Evolutionary conservation across 2,888 invertebrate genomes (phyloP).

Genomic region (Meganola albula): DNA sequence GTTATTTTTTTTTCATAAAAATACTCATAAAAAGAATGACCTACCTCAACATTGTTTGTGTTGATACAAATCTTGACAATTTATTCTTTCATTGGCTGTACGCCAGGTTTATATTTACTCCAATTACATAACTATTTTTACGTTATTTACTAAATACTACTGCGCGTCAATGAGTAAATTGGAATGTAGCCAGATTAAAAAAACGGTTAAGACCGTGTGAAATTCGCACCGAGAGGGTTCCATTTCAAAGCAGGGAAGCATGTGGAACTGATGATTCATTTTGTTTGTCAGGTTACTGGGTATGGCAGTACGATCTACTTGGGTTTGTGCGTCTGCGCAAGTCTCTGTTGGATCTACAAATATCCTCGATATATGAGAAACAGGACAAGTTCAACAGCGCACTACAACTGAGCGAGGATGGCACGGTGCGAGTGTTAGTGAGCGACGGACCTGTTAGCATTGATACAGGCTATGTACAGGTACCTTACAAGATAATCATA

Average conservation of each 20-base stretch:
- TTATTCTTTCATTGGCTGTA: neutral
- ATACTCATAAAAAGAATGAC: too few relatives aligned
- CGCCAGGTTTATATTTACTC: neutral
- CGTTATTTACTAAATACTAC: too few relatives aligned
- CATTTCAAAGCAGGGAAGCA: too few relatives aligned
- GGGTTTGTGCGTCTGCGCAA: constrained; percentile 60
- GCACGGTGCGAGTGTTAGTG: constrained; percentile 12
- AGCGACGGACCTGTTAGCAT: constrained; percentile 21
- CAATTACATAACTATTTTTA: too few relatives aligned
- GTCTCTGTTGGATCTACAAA: constrained; percentile 39
- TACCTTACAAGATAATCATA: too few relatives aligned
- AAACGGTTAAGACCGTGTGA: too few relatives aligned
- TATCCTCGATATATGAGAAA: constrained; percentile 46
- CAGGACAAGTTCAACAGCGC: constrained; percentile 21
- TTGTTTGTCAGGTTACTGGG: constrained; percentile 55
- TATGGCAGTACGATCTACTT: constrained; percentile 64
- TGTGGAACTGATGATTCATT: too few relatives aligned
- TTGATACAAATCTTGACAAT: neutral
- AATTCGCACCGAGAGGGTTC: too few relatives aligned
- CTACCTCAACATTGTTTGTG: neutral
- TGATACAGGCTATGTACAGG: constrained; percentile 31
- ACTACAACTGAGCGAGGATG: constrained; percentile 17
- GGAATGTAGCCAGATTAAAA: too few relatives aligned
- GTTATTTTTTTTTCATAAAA: too few relatives aligned
- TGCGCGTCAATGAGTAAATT: too few relatives aligned